A percentile compares a stretch with the other conserved stretches of the same genome.
phyloP scores from a whole-genome alignment of 1,140 invertebrate genomes.

The Listronotus oregonensis region DNA sequence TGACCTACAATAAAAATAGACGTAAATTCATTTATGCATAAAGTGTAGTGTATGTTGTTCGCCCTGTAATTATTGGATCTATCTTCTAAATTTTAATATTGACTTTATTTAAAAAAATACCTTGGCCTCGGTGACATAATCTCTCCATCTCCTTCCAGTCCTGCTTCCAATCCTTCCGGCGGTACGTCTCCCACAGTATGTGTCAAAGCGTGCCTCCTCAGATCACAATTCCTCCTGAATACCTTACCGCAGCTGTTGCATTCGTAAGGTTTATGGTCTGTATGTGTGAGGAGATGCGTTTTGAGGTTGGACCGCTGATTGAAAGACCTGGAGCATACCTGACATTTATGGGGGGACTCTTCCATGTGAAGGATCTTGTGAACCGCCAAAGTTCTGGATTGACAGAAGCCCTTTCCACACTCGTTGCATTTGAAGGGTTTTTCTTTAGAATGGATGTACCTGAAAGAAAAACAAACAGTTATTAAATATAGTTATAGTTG shows the following conservation, averaged over 20 bases:
- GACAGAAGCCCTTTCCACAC: conserved; percentile 96
- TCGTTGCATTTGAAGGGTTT: conserved; percentile 96
- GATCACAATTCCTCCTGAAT: conserved; percentile 83
- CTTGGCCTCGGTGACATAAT: conserved; percentile 33
- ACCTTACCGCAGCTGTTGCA: conserved; percentile 89
- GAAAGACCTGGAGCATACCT: conserved; percentile 85
- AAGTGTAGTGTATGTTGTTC: no score
- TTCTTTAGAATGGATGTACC: conserved; percentile 96
- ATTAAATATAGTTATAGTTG: no score
- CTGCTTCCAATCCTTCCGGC: conserved; percentile 62
- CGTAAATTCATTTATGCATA: no score
- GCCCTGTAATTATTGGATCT: no score
- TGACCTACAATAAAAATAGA: conserved; percentile 39
- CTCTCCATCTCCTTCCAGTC: conserved; percentile 23
- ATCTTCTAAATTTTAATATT: no score
- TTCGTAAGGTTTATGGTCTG: conserved; percentile 92
- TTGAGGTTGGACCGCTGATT: conserved; percentile 92
- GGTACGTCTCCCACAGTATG: conserved; percentile 84
- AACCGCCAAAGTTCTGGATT: conserved; percentile 89
- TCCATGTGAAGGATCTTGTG: conserved; percentile 93
- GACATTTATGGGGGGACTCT: conserved; percentile 90
- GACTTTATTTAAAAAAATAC: no score
- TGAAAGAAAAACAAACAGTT: conserved; percentile 56
- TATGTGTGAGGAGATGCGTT: conserved; percentile 93
- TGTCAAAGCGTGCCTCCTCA: conserved; percentile 81